A percentile compares a stretch with the other conserved stretches of the same genome.
Conservation (phyloP, 2,113 vertebrate species). For the Acinonyx jubatus region DNA sequence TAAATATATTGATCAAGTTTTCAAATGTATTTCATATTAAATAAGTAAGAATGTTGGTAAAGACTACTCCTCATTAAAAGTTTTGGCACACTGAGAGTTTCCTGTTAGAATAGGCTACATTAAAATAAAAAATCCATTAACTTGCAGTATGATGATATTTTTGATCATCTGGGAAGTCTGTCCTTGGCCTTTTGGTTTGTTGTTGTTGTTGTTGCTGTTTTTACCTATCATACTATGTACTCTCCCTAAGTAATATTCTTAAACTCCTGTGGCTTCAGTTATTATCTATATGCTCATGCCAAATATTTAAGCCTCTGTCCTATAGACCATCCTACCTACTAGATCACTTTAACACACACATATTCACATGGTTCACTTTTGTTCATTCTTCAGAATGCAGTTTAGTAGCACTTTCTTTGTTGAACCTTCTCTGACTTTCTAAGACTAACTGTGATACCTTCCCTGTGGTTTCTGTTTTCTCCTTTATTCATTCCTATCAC, state of each 20-base stretch:
- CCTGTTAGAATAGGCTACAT: background rate
- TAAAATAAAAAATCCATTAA: background rate
- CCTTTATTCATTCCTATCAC: background rate
- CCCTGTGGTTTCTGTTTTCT: background rate
- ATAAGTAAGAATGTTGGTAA: background rate
- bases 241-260: background rate
- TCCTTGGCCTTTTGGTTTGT: background rate
- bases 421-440: background rate
- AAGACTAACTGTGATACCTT: background rate
- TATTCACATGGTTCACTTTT: background rate
- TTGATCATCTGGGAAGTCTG: background rate
- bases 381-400: background rate
- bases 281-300: no score
- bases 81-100: background rate
- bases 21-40: background rate
- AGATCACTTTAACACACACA: background rate
- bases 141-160: background rate
- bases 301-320: background rate
- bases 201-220: background rate
- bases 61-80: background rate
- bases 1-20: background rate
- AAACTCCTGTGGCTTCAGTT: background rate
- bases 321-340: background rate
- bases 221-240: background rate
- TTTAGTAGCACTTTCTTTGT: background rate